Evolutionary conservation across 37 sponge, comb jelly and placozoan genomes (phyloP).

Genomic region (Bolinopsis microptera): DNA sequence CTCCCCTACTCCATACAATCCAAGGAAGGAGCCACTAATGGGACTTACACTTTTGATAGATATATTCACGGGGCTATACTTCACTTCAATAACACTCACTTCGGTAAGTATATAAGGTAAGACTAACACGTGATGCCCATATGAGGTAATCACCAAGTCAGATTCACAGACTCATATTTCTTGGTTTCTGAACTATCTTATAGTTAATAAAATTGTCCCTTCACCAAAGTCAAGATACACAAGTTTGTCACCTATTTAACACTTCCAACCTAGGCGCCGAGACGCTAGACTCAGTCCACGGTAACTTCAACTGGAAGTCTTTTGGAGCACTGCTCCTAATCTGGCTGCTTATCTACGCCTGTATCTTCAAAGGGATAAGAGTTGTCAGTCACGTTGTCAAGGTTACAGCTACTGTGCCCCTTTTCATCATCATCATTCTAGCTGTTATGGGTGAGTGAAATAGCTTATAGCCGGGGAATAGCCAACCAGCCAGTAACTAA

Average conservation of each 20-base stretch:
- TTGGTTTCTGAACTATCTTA: too few species aligned
- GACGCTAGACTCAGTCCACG: background rate
- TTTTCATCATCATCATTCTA: background rate
- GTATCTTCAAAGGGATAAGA: conserved; percentile 13
- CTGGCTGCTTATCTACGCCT: background rate
- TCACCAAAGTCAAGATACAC: too few species aligned
- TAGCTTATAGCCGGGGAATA: too few species aligned
- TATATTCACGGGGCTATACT: background rate
- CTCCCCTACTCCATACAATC: background rate
- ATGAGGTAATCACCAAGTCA: too few species aligned
- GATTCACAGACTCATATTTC: too few species aligned
- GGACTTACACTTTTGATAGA: background rate
- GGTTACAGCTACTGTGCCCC: background rate
- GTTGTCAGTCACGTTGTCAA: background rate
- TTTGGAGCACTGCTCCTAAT: conserved; percentile 24
- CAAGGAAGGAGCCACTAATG: background rate
- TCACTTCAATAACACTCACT: conserved; percentile 6
- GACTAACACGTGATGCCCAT: background rate
- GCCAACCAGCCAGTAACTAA: too few species aligned
- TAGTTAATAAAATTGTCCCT: too few species aligned
- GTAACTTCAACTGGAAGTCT: background rate
- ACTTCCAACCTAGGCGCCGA: too few species aligned
- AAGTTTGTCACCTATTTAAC: too few species aligned
- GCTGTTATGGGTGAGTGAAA: background rate
- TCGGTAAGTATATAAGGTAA: background rate